Conservation (phyloP, 2,113 vertebrate species). For the Eonycteris spelaea region DNA sequence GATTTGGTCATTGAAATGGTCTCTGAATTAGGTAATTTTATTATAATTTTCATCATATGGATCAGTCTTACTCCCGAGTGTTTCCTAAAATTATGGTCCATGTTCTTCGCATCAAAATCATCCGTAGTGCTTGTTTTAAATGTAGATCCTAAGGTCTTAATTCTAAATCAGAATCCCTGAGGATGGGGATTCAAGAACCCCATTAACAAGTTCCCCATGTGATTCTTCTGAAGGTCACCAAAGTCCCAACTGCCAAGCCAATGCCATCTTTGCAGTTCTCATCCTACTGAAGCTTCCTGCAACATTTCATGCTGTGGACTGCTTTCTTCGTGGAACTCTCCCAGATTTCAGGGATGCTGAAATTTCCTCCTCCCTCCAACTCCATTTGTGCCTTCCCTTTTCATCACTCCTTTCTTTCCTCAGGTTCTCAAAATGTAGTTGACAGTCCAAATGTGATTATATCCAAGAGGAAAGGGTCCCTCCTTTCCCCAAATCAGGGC, state of each 20-base stretch:
- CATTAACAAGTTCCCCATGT: neutral
- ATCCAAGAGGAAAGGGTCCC: neutral
- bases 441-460: neutral
- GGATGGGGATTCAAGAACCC: neutral
- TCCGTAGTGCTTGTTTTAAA: neutral
- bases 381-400: neutral
- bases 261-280: neutral
- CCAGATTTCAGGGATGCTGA: neutral
- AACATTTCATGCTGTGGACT: neutral
- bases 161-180: neutral
- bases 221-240: neutral
- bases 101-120: neutral
- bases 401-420: neutral
- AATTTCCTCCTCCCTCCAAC: neutral
- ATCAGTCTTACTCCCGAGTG: constrained; percentile 20
- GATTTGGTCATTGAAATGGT: constrained; percentile 53
- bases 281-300: neutral
- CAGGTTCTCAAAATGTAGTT: neutral
- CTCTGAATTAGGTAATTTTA: constrained; percentile 35
- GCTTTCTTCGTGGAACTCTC: neutral
- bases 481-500: neutral
- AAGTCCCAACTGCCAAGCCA: neutral
- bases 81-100: constrained; percentile 3
- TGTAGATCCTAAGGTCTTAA: neutral
- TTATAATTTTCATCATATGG: constrained; percentile 42